Evolutionary conservation across 2,797 vertebrate species (phyloP).

Genomic region (Galagoides demidoff): DNA sequence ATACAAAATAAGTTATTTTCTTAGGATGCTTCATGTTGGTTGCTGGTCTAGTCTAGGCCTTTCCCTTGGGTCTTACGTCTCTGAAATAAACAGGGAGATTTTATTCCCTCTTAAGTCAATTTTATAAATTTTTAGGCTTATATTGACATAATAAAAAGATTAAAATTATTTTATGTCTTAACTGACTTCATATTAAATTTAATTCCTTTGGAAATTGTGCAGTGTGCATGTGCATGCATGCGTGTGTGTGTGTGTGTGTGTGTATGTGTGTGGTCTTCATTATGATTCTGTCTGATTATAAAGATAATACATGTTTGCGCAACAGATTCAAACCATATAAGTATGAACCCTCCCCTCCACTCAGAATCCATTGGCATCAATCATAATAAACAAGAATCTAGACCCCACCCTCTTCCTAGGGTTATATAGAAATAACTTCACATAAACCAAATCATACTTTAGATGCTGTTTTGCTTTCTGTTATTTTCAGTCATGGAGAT

Average conservation of each 20-base stretch:
- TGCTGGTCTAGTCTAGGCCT: background rate
- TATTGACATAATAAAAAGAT: slow-evolving; percentile 11
- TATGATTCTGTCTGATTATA: slow-evolving; percentile 46
- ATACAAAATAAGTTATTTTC: background rate
- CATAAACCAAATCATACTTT: slow-evolving; percentile 7
- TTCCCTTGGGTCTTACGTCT: background rate
- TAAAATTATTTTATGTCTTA: slow-evolving; percentile 49
- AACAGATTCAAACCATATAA: slow-evolving; percentile 31
- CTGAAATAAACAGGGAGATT: slow-evolving; percentile 12
- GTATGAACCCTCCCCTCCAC: background rate
- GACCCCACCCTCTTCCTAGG: background rate
- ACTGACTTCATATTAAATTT: background rate
- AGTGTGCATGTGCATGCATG: background rate
- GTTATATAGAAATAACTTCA: slow-evolving; percentile 27
- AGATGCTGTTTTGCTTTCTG: slow-evolving; percentile 52
- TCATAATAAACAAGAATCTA: slow-evolving; percentile 35
- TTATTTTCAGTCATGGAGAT: slow-evolving; percentile 23
- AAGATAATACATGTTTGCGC: slow-evolving; percentile 45
- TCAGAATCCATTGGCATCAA: slow-evolving; percentile 23
- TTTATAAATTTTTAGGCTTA: slow-evolving; percentile 33
- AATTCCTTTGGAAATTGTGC: slow-evolving; percentile 51
- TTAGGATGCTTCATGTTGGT: background rate
- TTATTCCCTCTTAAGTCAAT: background rate
- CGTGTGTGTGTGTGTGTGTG: background rate
- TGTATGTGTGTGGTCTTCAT: background rate